phyloP scores from a whole-genome alignment of 2,888 invertebrate genomes.

The Cryptosula pallasiana region DNA sequence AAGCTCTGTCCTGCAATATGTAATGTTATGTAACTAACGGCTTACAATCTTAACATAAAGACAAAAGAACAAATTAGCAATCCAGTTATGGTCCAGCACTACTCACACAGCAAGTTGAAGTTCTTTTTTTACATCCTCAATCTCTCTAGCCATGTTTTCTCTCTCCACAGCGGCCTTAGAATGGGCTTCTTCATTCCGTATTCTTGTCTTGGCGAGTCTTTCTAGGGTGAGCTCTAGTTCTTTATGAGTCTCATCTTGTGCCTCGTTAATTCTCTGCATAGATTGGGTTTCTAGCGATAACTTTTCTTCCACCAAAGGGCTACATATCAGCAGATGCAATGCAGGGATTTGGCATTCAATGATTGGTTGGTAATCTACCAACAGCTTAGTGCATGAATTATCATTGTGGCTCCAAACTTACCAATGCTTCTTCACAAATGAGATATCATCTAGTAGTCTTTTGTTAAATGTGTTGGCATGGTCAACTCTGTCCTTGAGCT shows the following conservation, averaged over 20 bases:
- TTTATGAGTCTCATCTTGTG: conserved; percentile 45
- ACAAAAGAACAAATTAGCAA: no score
- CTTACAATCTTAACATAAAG: no score
- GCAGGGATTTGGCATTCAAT: no score
- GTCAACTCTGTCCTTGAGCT: conserved; percentile 37
- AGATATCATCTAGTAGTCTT: conserved; percentile 46
- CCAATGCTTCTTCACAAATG: conserved; percentile 45
- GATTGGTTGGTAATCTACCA: no score
- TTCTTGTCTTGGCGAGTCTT: conserved; percentile 40
- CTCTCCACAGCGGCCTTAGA: conserved; percentile 45
- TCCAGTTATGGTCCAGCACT: no score
- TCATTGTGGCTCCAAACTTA: no score
- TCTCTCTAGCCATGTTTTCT: conserved; percentile 40
- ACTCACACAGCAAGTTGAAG: conserved; percentile 40
- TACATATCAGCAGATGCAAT: no score
- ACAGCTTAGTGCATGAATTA: no score
- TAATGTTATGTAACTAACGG: no score
- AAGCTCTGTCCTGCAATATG: conserved; percentile 39
- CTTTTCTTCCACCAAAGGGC: conserved; percentile 50
- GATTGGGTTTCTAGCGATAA: conserved; percentile 45
- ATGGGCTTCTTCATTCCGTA: conserved; percentile 43
- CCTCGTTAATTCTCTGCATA: conserved; percentile 47
- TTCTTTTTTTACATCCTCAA: conserved; percentile 42
- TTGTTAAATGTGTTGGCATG: conserved; percentile 43
- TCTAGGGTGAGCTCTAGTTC: conserved; percentile 42